Evolutionary conservation across 2,113 vertebrate species (phyloP).

Genomic region (Paratilapia polleni): DNA sequence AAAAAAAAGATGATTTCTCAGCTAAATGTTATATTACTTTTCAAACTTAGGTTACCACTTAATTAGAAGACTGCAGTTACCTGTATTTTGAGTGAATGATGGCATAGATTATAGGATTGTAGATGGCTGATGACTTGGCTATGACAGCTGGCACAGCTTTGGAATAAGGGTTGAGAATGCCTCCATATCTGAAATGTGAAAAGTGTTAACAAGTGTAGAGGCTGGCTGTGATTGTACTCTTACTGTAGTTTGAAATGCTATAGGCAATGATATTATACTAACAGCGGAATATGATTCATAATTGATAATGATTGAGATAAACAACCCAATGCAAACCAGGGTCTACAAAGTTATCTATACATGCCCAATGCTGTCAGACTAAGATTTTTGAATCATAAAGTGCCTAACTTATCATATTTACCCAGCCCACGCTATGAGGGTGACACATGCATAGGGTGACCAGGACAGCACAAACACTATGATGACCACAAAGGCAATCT

Average conservation of each 20-base stretch:
- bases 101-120: constrained; percentile 95
- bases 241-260: background rate
- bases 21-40: background rate
- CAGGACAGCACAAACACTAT: constrained; percentile 92
- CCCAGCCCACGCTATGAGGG: constrained; percentile 93
- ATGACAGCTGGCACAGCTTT: constrained; percentile 93
- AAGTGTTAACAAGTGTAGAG: background rate
- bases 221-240: background rate
- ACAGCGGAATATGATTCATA: background rate
- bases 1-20: background rate
- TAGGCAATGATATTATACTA: background rate
- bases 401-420: constrained; percentile 62
- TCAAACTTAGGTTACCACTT: background rate
- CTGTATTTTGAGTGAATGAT: constrained; percentile 95
- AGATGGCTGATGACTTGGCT: constrained; percentile 94
- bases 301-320: constrained; percentile 22
- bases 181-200: constrained; percentile 82
- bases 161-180: constrained; percentile 87
- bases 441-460: constrained; percentile 92
- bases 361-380: background rate
- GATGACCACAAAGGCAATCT: constrained; percentile 90
- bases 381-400: background rate
- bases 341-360: background rate
- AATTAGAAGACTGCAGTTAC: constrained; percentile 62
- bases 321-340: background rate